Evolutionary conservation across 2,888 invertebrate species (phyloP), one percentile per base, ranked within the genome.

Genomic region (Argyra leucocephala): DNA sequence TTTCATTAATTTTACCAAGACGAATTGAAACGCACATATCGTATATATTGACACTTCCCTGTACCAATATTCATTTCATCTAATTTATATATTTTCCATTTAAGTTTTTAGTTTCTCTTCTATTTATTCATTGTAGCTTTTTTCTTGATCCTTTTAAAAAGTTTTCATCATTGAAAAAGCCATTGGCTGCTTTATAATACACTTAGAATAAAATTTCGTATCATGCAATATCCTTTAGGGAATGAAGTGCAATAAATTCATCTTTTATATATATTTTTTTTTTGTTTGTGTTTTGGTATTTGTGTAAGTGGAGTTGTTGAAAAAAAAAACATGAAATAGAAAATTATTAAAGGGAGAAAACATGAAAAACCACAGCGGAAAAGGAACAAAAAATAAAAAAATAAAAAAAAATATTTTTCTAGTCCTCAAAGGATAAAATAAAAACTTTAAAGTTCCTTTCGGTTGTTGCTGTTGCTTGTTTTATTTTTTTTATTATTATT

Each of bases 291-390:
- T 7, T 31, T 7, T 31, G 7, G 31, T 31, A 10, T 4, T 31
- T 31, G 9, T 31, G 7, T 31, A 2, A 31, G 10, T 10, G 12
- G 7, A 7, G 31, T 10, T 10, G 31, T 31, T 31, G 7, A 31
- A 31, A 31, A 31, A 31, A 31, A 31, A 48, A 48, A 48, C n/a
- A 12, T n/a, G n/a, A 2, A 18, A 48, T 48, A 48, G 48, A n/a
- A 48, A 48, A 48, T 18, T 15, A 48, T 18, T 5, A 48, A 31
- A 31, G 5, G n/a, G 18, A 48, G 18, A n/a, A 48, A 18, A 18
- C 48, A 48, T 48, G 48, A 48, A 48, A 48, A 15, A 48, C 48
- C 48, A 48, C 48, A 48, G 15, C 48, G 48, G 48, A 48, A 48
- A 37, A 48, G 15, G 48, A 18, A 48, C 12, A 48, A 48, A 31